A percentile compares a stretch with the other conserved stretches of the same genome.
Evolutionary conservation across 2,113 vertebrate species (phyloP).

Genomic region (Otus sunia): DNA sequence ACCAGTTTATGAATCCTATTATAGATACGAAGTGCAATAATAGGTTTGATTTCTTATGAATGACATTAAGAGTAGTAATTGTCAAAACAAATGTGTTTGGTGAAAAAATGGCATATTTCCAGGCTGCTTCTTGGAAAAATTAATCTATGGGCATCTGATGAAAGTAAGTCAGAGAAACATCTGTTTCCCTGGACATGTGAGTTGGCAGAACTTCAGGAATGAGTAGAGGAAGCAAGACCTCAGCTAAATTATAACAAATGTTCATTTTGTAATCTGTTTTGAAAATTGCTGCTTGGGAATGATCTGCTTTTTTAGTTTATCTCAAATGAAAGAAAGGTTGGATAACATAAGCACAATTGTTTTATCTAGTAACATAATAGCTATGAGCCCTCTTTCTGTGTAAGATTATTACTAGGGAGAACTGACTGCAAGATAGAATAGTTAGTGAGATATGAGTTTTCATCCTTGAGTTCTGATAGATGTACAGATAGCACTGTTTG

Average conservation of each 20-base stretch:
- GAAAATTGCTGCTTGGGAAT: constrained; percentile 6
- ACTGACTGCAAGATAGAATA: background rate
- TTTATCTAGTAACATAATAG: background rate
- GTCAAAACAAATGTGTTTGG: background rate
- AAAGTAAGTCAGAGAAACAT: constrained; percentile 55
- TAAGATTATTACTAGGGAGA: background rate
- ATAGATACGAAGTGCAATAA: background rate
- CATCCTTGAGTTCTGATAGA: background rate
- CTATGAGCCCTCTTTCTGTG: background rate
- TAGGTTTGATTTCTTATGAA: background rate
- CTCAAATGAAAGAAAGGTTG: background rate
- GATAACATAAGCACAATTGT: background rate
- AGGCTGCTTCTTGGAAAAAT: constrained; percentile 4
- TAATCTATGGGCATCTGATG: constrained; percentile 27
- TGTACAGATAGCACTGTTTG: background rate
- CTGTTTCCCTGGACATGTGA: constrained; percentile 36
- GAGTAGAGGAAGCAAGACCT: constrained; percentile 20
- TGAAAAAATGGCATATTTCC: background rate
- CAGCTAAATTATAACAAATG: constrained; percentile 60
- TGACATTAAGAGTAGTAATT: background rate
- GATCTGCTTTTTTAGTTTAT: background rate
- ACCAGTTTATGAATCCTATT: background rate
- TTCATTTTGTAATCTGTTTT: constrained; percentile 38
- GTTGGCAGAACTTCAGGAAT: constrained; percentile 48
- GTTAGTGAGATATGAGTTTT: background rate